Conservation (phyloP, 1,140 invertebrate species). For the Rhizoglyphus robini region DNA sequence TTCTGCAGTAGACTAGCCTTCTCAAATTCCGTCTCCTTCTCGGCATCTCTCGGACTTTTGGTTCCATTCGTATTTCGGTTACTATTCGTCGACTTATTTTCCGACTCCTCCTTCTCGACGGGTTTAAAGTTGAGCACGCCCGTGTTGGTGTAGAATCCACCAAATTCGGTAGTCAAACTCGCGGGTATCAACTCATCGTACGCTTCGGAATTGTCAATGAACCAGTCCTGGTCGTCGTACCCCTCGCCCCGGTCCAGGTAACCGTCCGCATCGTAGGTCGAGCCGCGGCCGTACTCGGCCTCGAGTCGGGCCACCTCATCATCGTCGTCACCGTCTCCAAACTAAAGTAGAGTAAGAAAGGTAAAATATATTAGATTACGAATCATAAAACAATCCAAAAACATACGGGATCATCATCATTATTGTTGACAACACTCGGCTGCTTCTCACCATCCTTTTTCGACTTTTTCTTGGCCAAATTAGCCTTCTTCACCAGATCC, state of each 20-base stretch:
- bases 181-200: constrained; percentile 87
- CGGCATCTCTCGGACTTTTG: too few species aligned
- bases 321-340: constrained; percentile 51
- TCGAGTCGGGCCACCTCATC: constrained; percentile 73
- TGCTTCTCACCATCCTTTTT: too few species aligned
- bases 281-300: constrained; percentile 68
- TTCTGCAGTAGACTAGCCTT: constrained; percentile 2
- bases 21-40: not conserved
- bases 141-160: constrained; percentile 90
- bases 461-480: too few species aligned
- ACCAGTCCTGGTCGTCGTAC: constrained; percentile 87
- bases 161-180: constrained; percentile 71
- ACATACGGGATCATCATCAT: too few species aligned
- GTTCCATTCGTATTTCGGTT: too few species aligned
- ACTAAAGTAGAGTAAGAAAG: too few species aligned
- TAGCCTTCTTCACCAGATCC: too few species aligned
- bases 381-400: too few species aligned
- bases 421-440: too few species aligned
- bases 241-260: constrained; percentile 83
- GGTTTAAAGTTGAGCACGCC: constrained; percentile 73
- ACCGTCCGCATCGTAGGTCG: constrained; percentile 54
- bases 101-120: constrained; percentile 26
- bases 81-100: too few species aligned
- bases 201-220: constrained; percentile 91
- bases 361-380: too few species aligned